phyloP scores from a whole-genome alignment of 2,888 invertebrate species.

The Autographa gamma region DNA sequence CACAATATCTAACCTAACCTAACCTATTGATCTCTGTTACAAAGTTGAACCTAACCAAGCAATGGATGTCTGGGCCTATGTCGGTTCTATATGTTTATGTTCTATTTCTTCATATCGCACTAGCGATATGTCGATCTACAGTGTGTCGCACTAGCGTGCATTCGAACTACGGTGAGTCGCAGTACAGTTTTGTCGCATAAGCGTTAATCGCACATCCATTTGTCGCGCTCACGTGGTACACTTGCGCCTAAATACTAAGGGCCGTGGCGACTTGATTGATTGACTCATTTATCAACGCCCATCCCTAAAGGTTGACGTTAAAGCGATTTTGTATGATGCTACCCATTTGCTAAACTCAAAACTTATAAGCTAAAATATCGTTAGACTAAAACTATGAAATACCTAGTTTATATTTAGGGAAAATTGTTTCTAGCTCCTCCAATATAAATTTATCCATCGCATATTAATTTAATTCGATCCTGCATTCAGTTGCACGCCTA shows the following conservation, averaged over 20 bases:
- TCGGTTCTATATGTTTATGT: no score
- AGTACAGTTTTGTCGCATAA: no score
- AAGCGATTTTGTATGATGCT: slow-evolving; percentile 18
- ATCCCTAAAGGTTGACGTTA: slow-evolving; percentile 19
- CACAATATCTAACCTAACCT: no score
- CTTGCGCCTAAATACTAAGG: slow-evolving; percentile 28
- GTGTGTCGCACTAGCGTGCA: no score
- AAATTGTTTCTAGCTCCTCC: background rate
- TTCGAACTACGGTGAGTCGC: no score
- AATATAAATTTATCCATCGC: background rate
- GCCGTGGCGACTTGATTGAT: slow-evolving; percentile 45
- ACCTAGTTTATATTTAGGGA: background rate
- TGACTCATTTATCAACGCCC: slow-evolving; percentile 48
- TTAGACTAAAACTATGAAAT: background rate
- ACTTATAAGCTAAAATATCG: background rate
- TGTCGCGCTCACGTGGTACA: no score
- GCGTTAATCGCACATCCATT: no score
- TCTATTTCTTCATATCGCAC: no score
- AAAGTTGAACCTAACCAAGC: no score
- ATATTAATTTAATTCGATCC: background rate
- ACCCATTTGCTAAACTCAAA: slow-evolving; percentile 6
- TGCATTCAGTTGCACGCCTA: slow-evolving; percentile 23
- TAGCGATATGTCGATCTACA: no score
- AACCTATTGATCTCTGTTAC: no score
- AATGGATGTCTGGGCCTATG: no score